Evolutionary conservation across 2,113 vertebrate genomes (phyloP).

Genomic region (Genyomyrus donnyi): DNA sequence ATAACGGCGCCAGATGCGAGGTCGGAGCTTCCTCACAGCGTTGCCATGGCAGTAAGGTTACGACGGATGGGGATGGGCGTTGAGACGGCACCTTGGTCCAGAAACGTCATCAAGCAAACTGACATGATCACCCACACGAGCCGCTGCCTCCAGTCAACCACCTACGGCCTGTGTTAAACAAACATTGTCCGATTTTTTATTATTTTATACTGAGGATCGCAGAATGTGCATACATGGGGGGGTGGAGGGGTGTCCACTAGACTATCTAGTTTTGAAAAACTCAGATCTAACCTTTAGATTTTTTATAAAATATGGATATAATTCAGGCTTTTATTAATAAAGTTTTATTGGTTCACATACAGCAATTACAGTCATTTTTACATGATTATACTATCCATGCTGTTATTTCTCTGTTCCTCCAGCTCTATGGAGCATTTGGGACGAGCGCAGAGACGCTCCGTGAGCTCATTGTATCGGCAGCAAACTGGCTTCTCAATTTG

Average conservation of each 20-base stretch:
- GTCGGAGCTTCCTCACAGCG: neutral
- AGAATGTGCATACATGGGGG: neutral
- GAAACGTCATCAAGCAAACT: neutral
- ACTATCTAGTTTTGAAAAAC: neutral
- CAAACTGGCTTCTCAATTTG: constrained; percentile 19
- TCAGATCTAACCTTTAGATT: neutral
- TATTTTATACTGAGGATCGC: neutral
- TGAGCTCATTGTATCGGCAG: constrained; percentile 35
- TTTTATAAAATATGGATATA: neutral
- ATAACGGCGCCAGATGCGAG: neutral
- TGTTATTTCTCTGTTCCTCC: neutral
- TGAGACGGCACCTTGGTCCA: neutral
- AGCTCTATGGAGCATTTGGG: neutral
- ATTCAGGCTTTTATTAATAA: neutral
- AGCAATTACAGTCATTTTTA: neutral
- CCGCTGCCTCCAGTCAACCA: neutral
- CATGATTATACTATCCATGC: neutral
- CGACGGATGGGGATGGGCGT: neutral
- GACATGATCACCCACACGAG: neutral
- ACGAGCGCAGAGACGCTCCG: neutral
- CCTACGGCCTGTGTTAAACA: neutral
- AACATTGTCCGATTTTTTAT: neutral
- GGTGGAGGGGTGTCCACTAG: neutral
- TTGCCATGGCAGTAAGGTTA: neutral
- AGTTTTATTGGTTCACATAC: neutral